Evolutionary conservation across 35 echinoderm and acorn worm species (phyloP).

Genomic region (Ophiothrix spiculata): DNA sequence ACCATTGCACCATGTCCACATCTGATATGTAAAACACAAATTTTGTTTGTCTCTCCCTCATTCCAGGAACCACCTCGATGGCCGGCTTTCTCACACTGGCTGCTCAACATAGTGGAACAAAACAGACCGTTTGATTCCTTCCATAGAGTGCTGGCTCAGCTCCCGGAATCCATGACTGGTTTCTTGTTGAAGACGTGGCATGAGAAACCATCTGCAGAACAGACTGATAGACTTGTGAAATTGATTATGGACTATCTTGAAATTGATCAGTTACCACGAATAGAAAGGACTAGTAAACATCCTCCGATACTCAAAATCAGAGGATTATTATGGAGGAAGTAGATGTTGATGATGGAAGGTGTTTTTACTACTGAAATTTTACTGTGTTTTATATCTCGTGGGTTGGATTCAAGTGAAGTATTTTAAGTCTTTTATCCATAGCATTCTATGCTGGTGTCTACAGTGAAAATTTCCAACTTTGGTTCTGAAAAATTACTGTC

Average conservation of each 20-base stretch:
- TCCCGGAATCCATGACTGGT: constrained; percentile 39
- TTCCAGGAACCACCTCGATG: constrained; percentile 46
- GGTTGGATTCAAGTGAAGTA: no score
- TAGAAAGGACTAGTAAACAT: constrained; percentile 37
- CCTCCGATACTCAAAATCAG: constrained; percentile 56
- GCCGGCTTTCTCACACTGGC: constrained; percentile 64
- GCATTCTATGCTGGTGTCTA: no score
- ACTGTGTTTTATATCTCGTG: no score
- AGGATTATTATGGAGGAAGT: constrained; percentile 63
- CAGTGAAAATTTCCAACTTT: no score
- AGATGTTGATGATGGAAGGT: background rate
- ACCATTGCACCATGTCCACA: no score
- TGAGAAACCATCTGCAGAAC: constrained; percentile 46
- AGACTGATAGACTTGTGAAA: constrained; percentile 28
- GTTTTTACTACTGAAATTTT: no score
- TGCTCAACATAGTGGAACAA: constrained; percentile 72
- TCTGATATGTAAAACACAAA: no score
- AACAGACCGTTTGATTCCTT: constrained; percentile 45
- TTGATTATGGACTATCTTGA: constrained; percentile 59
- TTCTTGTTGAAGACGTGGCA: constrained; percentile 67
- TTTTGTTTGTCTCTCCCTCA: background rate
- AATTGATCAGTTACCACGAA: constrained; percentile 30
- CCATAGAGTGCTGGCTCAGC: constrained; percentile 51
- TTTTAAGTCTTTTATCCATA: no score
- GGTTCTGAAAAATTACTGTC: no score